phyloP scores from a whole-genome alignment of 1,140 invertebrate species.

The Apis laboriosa region DNA sequence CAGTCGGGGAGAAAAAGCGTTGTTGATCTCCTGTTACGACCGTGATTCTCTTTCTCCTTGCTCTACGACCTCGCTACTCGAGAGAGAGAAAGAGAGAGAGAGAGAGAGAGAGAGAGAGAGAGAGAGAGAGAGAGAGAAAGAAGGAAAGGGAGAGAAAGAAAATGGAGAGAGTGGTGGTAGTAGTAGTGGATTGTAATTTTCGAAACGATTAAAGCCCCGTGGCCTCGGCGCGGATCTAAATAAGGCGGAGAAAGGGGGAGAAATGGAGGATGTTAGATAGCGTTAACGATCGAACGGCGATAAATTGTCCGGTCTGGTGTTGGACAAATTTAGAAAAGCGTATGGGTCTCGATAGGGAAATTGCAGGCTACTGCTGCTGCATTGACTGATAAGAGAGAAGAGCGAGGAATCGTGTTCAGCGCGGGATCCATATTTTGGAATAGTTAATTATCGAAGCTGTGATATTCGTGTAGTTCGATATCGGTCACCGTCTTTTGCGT shows the following conservation, averaged over 20 bases:
- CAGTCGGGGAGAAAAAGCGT: conserved; percentile 19
- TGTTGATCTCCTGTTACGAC: conserved; percentile 35
- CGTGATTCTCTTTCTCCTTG: conserved; percentile 36
- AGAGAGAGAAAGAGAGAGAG: neutral
- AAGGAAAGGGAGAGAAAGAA: too few relatives aligned
- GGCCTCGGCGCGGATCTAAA: conserved; percentile 25
- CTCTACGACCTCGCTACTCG: neutral
- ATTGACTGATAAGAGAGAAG: neutral
- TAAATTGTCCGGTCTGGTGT: conserved; percentile 29
- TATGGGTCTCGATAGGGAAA: neutral
- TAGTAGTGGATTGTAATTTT: conserved; percentile 44
- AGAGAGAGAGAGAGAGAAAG: too few relatives aligned
- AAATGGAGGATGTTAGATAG: conserved; percentile 10
- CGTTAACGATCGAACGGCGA: conserved; percentile 28
- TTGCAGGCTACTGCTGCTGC: conserved; percentile 7
- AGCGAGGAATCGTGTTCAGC: neutral
- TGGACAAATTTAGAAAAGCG: conserved; percentile 7
- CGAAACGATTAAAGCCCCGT: conserved; percentile 46
- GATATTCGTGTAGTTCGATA: too few relatives aligned
- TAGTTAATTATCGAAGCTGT: neutral
- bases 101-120: too few relatives aligned
- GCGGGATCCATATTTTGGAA: neutral
- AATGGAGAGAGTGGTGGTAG: too few relatives aligned
- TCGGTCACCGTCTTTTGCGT: too few relatives aligned
- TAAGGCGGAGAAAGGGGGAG: conserved; percentile 27